Base-by-base conservation (phyloP, 2,113 vertebrate genomes). In the Platichthys flesus region DNA sequence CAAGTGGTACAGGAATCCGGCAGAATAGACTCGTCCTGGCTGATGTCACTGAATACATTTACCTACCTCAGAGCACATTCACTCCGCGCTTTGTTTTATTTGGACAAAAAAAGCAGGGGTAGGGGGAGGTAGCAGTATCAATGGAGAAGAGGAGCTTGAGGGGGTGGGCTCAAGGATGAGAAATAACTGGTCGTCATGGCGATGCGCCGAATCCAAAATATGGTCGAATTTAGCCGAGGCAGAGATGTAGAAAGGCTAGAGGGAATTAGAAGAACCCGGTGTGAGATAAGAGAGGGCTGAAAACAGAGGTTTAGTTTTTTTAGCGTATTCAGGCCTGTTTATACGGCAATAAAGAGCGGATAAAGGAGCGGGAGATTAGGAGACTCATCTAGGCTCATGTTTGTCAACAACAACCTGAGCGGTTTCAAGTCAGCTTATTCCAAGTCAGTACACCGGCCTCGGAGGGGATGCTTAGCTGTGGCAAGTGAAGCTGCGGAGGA, bases 21-120 rank as follows among this genome's bases (percentile, higher is more conserved):
- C 93, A 94, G 96, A 97, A 97, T 96, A 93, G 96, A 97, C 96
- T 96, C 95, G 95, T 96, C 95, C 96, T 82, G 95, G 96, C 96
- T 94, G 90, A 95, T 97, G 97, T 97, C 96, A 97, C 94, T 88
- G 97, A 96, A 98, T 98, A 97, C 95, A 97, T 98, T 97, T 97
- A 97, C 97, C 97, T 97, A 96, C 97, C 96, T 97, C 96, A 96
- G 96, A 28, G 97, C 90, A 88, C 94, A 96, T 97, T 98, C 96
- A 97, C 86, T 71, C 74, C 67, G 63, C 74, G 89, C 91, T 94
- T 94, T 93, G 92, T 94, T 94, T 95, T 93, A 91, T 92, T 88
- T 81, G 79, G 84, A 93, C 90, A 91, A 89, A 92, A 92, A 81
- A 75, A 82, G 67, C 74, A 65, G 76, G 86, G 66, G 52, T 67